Conservation (phyloP, 2,797 vertebrate species). For the Thunnus albacares region DNA sequence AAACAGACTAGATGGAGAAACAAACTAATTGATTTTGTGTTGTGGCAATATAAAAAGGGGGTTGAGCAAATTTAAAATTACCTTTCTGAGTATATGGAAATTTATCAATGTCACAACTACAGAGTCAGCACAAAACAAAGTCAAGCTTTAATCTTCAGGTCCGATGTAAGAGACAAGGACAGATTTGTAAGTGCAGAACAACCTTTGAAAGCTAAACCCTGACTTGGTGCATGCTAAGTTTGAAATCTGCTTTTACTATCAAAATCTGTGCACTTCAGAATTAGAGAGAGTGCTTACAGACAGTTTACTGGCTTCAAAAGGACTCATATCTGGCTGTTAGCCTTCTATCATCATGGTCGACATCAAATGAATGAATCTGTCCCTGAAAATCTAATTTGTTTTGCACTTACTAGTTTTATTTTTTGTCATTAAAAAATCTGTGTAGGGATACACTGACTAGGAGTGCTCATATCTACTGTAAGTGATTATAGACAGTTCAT, state of each 20-base stretch:
- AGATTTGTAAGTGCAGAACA: not conserved
- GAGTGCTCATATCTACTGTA: no score
- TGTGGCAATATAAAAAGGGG: conserved; percentile 11
- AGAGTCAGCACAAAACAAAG: not conserved
- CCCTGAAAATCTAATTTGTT: no score
- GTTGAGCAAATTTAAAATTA: not conserved
- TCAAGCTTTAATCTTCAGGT: not conserved
- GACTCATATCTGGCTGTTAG: not conserved
- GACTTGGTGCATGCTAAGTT: not conserved
- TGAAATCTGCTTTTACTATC: not conserved
- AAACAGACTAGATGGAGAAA: conserved; percentile 41
- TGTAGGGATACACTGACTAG: no score
- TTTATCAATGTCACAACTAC: conserved; percentile 6
- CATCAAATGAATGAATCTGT: no score
- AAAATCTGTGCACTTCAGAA: not conserved
- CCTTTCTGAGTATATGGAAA: not conserved
- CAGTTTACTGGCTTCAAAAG: not conserved
- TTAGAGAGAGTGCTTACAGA: not conserved
- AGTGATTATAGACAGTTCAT: no score
- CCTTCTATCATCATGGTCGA: not conserved
- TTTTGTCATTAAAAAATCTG: no score
- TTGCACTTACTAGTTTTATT: no score
- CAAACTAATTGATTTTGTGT: conserved; percentile 56
- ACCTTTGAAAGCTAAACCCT: not conserved
- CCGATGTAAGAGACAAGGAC: not conserved